phyloP scores from a whole-genome alignment of 2,113 vertebrate genomes.

The Nerophis ophidion region DNA sequence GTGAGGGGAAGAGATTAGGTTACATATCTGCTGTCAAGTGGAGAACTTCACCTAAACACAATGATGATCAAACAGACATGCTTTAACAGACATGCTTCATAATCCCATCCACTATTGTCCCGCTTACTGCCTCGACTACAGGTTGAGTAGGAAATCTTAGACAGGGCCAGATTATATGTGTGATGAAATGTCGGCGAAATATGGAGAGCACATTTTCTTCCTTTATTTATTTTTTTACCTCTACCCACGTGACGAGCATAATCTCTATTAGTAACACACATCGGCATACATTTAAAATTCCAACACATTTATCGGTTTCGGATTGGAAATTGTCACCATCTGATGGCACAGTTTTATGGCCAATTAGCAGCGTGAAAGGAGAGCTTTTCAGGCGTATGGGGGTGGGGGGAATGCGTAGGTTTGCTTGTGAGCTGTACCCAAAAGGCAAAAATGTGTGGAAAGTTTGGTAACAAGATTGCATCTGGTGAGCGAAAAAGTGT shows the following conservation, averaged over 20 bases:
- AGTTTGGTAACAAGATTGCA: constrained; percentile 69
- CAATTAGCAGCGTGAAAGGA: constrained; percentile 62
- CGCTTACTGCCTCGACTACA: constrained; percentile 55
- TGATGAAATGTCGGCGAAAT: constrained; percentile 73
- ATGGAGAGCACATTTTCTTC: constrained; percentile 60
- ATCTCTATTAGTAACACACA: constrained; percentile 72
- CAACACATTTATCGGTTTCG: constrained; percentile 66
- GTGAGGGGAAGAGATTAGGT: constrained; percentile 68
- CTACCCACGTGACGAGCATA: constrained; percentile 66
- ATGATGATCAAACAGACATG: constrained; percentile 70
- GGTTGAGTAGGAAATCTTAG: constrained; percentile 64
- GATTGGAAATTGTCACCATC: constrained; percentile 66
- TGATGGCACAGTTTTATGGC: constrained; percentile 70
- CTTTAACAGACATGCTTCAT: constrained; percentile 71
- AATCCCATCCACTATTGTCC: constrained; percentile 69
- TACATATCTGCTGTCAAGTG: constrained; percentile 70
- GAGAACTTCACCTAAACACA: constrained; percentile 68
- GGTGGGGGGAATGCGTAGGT: constrained; percentile 59
- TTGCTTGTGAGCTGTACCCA: constrained; percentile 59
- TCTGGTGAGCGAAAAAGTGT: constrained; percentile 56
- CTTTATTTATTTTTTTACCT: constrained; percentile 6
- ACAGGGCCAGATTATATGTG: constrained; percentile 71
- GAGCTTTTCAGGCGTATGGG: constrained; percentile 58
- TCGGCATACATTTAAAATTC: constrained; percentile 68
- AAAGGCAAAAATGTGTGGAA: constrained; percentile 66